Conservation (phyloP, 2,888 invertebrate species). For the Heteropelma amictum region DNA sequence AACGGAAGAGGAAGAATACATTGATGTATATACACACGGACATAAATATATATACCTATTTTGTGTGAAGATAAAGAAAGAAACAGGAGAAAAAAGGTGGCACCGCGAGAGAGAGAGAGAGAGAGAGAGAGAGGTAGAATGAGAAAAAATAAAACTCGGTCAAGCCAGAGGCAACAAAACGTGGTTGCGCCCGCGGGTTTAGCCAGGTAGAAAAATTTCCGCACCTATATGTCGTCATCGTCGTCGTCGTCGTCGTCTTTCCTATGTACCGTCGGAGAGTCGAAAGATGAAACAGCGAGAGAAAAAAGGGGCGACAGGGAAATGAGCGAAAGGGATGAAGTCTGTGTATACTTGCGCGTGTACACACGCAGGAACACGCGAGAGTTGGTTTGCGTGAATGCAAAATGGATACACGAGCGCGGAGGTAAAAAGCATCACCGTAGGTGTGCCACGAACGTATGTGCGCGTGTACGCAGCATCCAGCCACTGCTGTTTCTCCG, state of each 20-base stretch:
- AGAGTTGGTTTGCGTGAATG: conserved; percentile 46
- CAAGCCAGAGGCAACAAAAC: conserved; percentile 73
- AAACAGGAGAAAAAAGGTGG: conserved; percentile 35
- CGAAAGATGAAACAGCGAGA: conserved; percentile 16
- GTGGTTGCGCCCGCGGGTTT: conserved; percentile 63
- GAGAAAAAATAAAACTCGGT: conserved; percentile 75
- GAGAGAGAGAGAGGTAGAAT: conserved; percentile 22
- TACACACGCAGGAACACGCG: conserved; percentile 33
- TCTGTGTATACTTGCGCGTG: conserved; percentile 1
- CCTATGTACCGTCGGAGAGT: background rate
- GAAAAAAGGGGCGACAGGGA: conserved; percentile 20
- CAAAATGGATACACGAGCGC: conserved; percentile 35
- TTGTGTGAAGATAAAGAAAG: conserved; percentile 36
- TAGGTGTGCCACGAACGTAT: conserved; percentile 26
- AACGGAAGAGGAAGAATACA: background rate
- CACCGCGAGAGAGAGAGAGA: conserved; percentile 34
- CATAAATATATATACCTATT: conserved; percentile 1
- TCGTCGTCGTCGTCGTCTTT: conserved; percentile 27
- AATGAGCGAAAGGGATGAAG: conserved; percentile 43
- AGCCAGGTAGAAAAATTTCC: conserved; percentile 72
- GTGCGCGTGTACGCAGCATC: conserved; percentile 22
- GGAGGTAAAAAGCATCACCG: conserved; percentile 37
- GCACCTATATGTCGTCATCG: conserved; percentile 33
- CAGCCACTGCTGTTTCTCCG: conserved; percentile 28
- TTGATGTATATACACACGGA: background rate